Evolutionary conservation across 2,797 vertebrate species (phyloP).

Genomic region (Rhabdophis nuchalis): DNA sequence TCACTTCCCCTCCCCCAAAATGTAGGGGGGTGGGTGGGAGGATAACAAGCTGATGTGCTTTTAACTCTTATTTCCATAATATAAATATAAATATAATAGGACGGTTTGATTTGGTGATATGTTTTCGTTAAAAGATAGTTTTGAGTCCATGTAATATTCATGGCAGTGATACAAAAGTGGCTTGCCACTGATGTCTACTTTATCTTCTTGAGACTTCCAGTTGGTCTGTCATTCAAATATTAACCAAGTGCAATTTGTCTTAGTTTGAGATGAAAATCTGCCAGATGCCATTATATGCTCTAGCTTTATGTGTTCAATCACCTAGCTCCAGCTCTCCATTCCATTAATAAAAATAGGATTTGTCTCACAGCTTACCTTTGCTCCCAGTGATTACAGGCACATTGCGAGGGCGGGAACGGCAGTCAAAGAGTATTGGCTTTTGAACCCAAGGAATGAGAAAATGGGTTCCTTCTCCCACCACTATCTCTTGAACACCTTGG

Average conservation of each 20-base stretch:
- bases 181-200: background rate
- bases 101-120: background rate
- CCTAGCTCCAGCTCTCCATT: background rate
- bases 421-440: conserved; percentile 94
- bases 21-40: too few relatives aligned
- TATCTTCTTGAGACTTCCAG: background rate
- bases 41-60: background rate
- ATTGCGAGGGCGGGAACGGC: conserved; percentile 92
- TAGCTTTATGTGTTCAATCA: background rate
- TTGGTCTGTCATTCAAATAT: background rate
- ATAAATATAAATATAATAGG: background rate
- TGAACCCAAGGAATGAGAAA: conserved; percentile 98
- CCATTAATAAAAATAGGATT: background rate
- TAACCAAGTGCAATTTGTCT: background rate
- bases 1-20: background rate
- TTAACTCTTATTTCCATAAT: background rate
- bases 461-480: conserved; percentile 91
- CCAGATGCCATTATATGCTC: background rate
- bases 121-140: background rate
- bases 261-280: background rate
- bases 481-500: conserved; percentile 84
- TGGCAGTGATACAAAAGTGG: background rate
- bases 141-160: background rate
- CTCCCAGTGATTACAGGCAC: conserved; percentile 96
- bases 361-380: conserved; percentile 78